Conservation (phyloP, 1,140 invertebrate genomes). For the Ladona fulva region DNA sequence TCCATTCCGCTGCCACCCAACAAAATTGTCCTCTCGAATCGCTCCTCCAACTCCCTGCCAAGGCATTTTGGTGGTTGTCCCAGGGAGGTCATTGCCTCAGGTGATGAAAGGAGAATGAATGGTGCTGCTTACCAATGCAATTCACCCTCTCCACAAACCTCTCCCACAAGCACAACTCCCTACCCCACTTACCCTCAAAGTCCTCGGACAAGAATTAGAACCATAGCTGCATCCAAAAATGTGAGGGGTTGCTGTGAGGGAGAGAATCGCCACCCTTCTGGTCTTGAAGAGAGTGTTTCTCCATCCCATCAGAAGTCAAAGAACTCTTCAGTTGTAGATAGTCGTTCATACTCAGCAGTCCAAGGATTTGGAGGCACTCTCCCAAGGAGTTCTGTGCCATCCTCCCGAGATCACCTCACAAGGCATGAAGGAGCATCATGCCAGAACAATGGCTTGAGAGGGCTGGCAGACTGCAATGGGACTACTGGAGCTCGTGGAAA, state of each 20-base stretch:
- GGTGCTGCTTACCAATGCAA: not conserved
- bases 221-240: slow-evolving; percentile 30
- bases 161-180: slow-evolving; percentile 18
- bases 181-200: slow-evolving; percentile 32
- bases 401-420: not conserved
- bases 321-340: too few relatives aligned
- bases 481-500: too few relatives aligned
- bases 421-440: too few relatives aligned
- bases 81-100: not conserved
- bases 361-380: not conserved
- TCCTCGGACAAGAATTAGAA: slow-evolving; percentile 55
- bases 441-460: too few relatives aligned
- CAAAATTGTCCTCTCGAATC: slow-evolving; percentile 21
- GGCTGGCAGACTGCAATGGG: too few relatives aligned
- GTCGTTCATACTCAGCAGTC: too few relatives aligned
- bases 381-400: not conserved
- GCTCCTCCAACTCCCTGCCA: slow-evolving; percentile 6
- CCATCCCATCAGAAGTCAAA: too few relatives aligned
- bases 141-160: slow-evolving; percentile 13
- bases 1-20: slow-evolving; percentile 20
- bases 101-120: too few relatives aligned
- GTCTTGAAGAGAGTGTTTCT: too few relatives aligned
- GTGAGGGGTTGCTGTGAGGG: too few relatives aligned
- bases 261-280: too few relatives aligned
- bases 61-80: slow-evolving; percentile 5